These are phyloP conservation scores for human DNA, from an alignment of 2,113 vertebrate genomes.

Conservation along the genomic window GRCh38 chr11:76172001-76172500, in stretches of 20 bases:
- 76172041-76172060: not conserved
- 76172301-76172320: not conserved
- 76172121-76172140: accelerated
- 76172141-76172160: not conserved
- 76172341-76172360: not conserved
- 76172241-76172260: not conserved
- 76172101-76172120: not conserved
- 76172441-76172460: not conserved
- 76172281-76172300: not conserved
- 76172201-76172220: not conserved
- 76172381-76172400: not conserved
- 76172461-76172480: not conserved
- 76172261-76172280: not conserved
- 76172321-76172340: not conserved
- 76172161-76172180: not conserved
- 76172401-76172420: not conserved
- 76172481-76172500: not conserved
- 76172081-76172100: not conserved
- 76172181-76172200: not conserved
- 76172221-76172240: not conserved
- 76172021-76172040: accelerated
- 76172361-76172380: not conserved
- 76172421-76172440: not conserved
- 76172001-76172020: accelerated
- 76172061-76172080: not conserved